These are phyloP conservation scores for Maniola jurtina DNA, from an alignment of 1,140 invertebrate genomes.

Conservation along the genomic window DNA sequence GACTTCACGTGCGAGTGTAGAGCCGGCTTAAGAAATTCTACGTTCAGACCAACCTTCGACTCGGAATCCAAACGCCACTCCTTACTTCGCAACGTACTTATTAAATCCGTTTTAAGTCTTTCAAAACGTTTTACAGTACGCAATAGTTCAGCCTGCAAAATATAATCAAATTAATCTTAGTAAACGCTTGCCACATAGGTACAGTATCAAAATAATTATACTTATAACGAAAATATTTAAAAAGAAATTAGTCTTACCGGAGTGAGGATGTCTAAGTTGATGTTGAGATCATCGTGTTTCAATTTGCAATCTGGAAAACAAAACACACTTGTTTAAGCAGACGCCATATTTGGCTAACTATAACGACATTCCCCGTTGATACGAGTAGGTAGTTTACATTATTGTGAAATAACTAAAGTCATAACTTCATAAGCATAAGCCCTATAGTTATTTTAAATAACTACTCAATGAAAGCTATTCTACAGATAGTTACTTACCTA, in stretches of 20 bases:
- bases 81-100: conserved; percentile 74
- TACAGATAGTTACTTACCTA: conserved; percentile 39
- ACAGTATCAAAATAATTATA: not conserved
- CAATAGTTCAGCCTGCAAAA: conserved; percentile 72
- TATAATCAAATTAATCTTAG: conserved; percentile 11
- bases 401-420: too few relatives aligned
- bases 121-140: conserved; percentile 76
- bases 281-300: conserved; percentile 76
- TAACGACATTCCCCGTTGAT: too few relatives aligned
- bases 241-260: conserved; percentile 61
- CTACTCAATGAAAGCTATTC: not conserved
- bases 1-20: too few relatives aligned
- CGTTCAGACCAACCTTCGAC: conserved; percentile 77
- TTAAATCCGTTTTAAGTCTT: conserved; percentile 74
- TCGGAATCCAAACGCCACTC: conserved; percentile 77
- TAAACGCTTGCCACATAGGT: not conserved
- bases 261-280: conserved; percentile 75
- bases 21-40: not conserved
- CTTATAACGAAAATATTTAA: too few relatives aligned
- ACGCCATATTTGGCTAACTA: too few relatives aligned
- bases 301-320: conserved; percentile 68
- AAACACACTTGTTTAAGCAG: too few relatives aligned
- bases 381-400: too few relatives aligned
- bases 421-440: too few relatives aligned
- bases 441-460: too few relatives aligned